A percentile compares a stretch with the other conserved stretches of the same genome.
These are phyloP conservation scores for Andrena cerasifolii DNA, from an alignment of 1,140 invertebrate genomes.

Conservation along the genomic window DNA sequence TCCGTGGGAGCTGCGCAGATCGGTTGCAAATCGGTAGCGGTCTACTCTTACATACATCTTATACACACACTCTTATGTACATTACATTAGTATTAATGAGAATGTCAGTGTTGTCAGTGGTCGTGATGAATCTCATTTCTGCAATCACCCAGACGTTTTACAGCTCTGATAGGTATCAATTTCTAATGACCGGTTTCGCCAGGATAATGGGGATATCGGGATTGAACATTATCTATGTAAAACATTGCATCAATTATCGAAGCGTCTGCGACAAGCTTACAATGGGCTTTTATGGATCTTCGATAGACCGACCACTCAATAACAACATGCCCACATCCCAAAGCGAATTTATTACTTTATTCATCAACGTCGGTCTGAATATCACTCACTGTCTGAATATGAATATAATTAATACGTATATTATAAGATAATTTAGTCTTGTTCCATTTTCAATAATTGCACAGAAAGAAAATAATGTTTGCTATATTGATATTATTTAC, in stretches of 20 bases:
- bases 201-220: conserved; percentile 26
- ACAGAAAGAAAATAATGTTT: neutral
- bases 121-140: neutral
- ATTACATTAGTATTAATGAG: too few relatives aligned
- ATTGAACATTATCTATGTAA: neutral
- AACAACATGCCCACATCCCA: neutral
- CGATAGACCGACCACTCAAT: conserved; percentile 10
- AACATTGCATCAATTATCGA: conserved; percentile 24
- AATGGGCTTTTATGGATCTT: conserved; percentile 7
- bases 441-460: neutral
- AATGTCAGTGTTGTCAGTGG: too few relatives aligned
- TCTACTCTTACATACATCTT: too few relatives aligned
- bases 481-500: too few relatives aligned
- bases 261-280: neutral
- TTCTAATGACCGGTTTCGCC: neutral
- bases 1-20: too few relatives aligned
- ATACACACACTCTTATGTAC: too few relatives aligned
- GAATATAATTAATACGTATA: neutral
- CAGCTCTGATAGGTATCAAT: neutral
- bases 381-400: neutral
- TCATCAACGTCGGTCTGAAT: too few relatives aligned
- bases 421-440: too few relatives aligned
- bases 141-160: too few relatives aligned
- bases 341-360: neutral
- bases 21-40: too few relatives aligned